Conservation (phyloP, 2,113 vertebrate species). For the Ameiurus melas region DNA sequence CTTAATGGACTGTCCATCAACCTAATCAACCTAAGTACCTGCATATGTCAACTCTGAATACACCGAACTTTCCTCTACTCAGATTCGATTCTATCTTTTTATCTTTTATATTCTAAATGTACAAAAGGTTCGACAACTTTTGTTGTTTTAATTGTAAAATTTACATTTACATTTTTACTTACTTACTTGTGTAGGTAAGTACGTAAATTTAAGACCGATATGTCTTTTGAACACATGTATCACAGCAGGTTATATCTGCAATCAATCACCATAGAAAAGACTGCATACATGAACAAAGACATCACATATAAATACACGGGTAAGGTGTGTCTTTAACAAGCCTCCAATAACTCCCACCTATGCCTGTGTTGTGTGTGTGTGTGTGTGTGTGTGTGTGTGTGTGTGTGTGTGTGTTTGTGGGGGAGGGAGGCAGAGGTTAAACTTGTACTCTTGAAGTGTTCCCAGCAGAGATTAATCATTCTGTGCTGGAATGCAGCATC, state of each 20-base stretch:
- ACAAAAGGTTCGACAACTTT: background rate
- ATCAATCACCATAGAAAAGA: background rate
- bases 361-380: slow-evolving; percentile 1
- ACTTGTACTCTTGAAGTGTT: slow-evolving; percentile 78
- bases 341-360: slow-evolving; percentile 22
- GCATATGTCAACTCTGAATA: background rate
- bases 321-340: slow-evolving; percentile 37
- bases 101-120: background rate
- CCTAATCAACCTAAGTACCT: background rate
- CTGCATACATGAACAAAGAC: slow-evolving; percentile 60
- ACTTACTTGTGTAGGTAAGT: background rate
- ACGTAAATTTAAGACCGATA: background rate
- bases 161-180: background rate
- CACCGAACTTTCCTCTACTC: background rate
- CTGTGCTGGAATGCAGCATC: slow-evolving; percentile 72
- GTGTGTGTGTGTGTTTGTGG: slow-evolving; percentile 30
- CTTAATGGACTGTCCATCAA: background rate
- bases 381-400: slow-evolving; percentile 33
- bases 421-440: slow-evolving; percentile 74
- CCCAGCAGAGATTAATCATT: slow-evolving; percentile 82
- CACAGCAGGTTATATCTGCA: background rate
- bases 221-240: background rate
- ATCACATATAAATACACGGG: slow-evolving; percentile 62
- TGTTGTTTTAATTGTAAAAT: background rate
- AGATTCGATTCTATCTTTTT: background rate